Conservation (phyloP, 2,113 vertebrate genomes). For the Cephalopholis sonnerati region DNA sequence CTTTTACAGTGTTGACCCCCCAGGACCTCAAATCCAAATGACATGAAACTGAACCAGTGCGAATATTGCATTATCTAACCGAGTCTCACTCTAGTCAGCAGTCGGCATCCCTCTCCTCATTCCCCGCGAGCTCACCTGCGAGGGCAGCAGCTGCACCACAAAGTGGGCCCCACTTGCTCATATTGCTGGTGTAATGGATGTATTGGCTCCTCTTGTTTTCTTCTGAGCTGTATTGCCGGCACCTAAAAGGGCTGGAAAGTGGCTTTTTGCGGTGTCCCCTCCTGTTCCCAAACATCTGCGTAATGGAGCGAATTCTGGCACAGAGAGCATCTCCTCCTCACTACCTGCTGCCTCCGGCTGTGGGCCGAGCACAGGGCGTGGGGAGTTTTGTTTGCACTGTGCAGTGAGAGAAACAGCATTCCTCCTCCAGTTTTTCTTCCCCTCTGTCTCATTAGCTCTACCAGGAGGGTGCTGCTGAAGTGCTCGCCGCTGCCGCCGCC, state of each 20-base stretch:
- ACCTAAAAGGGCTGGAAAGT: slow-evolving; percentile 32
- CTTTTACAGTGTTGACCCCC: not conserved
- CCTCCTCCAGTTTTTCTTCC: slow-evolving; percentile 52
- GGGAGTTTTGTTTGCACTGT: slow-evolving; percentile 35
- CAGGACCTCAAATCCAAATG: slow-evolving; percentile 6
- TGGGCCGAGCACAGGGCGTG: slow-evolving; percentile 23
- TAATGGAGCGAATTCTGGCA: slow-evolving; percentile 49
- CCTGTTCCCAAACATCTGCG: slow-evolving; percentile 53
- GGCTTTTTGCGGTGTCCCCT: slow-evolving; percentile 47
- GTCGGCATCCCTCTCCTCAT: not conserved
- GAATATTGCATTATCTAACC: slow-evolving; percentile 36
- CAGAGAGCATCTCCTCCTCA: slow-evolving; percentile 28
- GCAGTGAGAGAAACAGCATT: slow-evolving; percentile 41
- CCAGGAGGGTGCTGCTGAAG: slow-evolving; percentile 45
- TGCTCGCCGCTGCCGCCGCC: slow-evolving; percentile 7
- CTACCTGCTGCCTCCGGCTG: slow-evolving; percentile 43
- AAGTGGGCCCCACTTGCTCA: slow-evolving; percentile 38
- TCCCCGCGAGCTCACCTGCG: slow-evolving; percentile 17
- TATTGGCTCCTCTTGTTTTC: slow-evolving; percentile 30
- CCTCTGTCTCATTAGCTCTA: slow-evolving; percentile 64
- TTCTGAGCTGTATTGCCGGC: not conserved
- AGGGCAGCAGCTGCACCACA: slow-evolving; percentile 45
- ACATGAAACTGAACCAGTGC: not conserved
- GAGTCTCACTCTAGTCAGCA: slow-evolving; percentile 7
- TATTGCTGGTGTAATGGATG: slow-evolving; percentile 39